Percentiles rank a stretch among this genome's conserved stretches.
phyloP scores from a whole-genome alignment of 2,113 vertebrate species.

The Cryptotis parvus region DNA sequence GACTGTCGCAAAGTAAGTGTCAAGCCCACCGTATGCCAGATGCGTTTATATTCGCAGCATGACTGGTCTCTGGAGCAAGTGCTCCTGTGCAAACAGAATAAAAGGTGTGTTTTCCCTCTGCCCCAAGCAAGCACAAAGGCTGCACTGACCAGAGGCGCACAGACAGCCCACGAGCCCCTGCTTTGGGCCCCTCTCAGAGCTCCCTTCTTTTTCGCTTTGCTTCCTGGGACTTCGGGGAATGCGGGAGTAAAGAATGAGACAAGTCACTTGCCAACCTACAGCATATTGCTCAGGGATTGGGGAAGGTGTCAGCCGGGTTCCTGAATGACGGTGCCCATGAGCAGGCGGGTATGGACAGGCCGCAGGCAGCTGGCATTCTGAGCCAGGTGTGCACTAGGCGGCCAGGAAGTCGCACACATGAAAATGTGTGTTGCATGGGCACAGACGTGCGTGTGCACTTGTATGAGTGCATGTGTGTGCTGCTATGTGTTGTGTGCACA shows the following conservation, averaged over 20 bases:
- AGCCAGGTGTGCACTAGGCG: background rate
- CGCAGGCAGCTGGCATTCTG: accelerated
- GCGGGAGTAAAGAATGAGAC: background rate
- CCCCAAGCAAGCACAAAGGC: background rate
- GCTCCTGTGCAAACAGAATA: background rate
- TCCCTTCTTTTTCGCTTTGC: background rate
- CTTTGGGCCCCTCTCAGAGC: background rate
- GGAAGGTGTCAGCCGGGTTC: background rate
- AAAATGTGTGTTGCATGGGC: background rate
- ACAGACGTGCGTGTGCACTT: accelerated
- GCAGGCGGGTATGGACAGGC: background rate
- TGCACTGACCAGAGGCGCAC: background rate
- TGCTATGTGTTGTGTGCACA: background rate
- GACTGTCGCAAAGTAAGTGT: background rate
- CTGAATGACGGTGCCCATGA: accelerated
- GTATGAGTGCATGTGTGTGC: accelerated
- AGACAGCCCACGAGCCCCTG: background rate
- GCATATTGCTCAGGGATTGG: background rate
- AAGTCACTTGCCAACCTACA: background rate
- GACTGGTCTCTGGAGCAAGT: background rate
- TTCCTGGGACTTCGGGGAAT: background rate
- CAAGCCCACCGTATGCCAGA: background rate
- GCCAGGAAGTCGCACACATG: no score
- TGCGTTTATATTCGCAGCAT: no score
- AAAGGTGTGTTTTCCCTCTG: background rate